Base-by-base conservation (phyloP, 2,888 invertebrate genomes). In the Nezara viridula region DNA sequence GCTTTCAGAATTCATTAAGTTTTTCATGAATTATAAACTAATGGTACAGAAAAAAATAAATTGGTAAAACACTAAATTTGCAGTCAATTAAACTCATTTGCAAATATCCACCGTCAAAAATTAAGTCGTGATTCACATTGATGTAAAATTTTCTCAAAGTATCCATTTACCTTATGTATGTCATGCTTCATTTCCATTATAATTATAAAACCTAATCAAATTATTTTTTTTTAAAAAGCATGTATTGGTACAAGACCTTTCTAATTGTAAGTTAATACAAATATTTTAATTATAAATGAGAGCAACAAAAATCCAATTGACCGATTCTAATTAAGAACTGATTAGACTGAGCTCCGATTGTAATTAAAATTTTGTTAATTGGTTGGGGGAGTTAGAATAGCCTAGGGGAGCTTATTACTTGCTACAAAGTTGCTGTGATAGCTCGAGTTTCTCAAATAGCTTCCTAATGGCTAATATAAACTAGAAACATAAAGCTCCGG, bases 351-450 rank as follows among this genome's bases (percentile, higher is more conserved):
- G 44, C 81, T 44, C 40, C 12, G 81, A 81, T 81, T 81, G 81
- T 81, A 81, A 81, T 81, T 81, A 81, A 81, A 81, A 81, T 81
- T 81, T 81, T 44, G 81, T 81, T 81, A 81, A 81, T 81, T 81
- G 81, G 81, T 81, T 81, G 40, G 37, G 40, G 44, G 81, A 81
- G 81, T 81, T 81, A 81, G 81, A 81, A 81, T 81, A 47, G 81
- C 44, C 81, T 44, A 81, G 81, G 81, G 44, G 81, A 81, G 81
- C 81, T 81, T 81, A 81, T 81, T 81, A 81, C 81, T 81, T 14
- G 44, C 12, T 81, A 81, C 81, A 81, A 81, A 81, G 44, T 81
- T 81, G 81, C 44, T 12, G 10, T n/a, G 81, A 81, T 81, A 81
- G 81, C 44, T 81, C 44, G 44, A 81, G 81, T 81, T 81, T 81